Conservation (phyloP, 1,140 invertebrate species). For the Physella acuta region DNA sequence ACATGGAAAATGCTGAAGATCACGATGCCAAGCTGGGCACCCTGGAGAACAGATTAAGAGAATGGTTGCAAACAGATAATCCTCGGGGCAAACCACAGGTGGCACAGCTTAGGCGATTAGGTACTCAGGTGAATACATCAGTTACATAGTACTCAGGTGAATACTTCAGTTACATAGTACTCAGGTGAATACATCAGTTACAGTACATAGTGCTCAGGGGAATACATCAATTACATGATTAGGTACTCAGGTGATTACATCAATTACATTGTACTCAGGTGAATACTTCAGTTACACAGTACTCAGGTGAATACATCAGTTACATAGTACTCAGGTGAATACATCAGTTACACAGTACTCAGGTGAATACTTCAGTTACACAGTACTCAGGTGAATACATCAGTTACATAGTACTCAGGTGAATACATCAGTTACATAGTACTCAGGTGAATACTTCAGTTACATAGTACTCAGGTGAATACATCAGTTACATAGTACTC, state of each 20-base stretch:
- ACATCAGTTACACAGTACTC: too few species aligned
- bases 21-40: constrained; percentile 7
- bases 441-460: too few species aligned
- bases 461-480: too few species aligned
- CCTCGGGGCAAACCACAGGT: constrained; percentile 17
- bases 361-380: too few species aligned
- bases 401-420: too few species aligned
- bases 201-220: background rate
- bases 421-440: too few species aligned
- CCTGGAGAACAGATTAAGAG: constrained; percentile 6
- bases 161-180: background rate
- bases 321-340: too few species aligned
- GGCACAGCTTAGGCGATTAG: constrained; percentile 10
- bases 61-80: constrained; percentile 9
- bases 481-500: too few species aligned
- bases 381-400: too few species aligned
- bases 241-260: background rate
- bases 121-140: background rate
- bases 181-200: background rate
- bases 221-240: background rate
- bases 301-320: background rate
- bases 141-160: background rate
- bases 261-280: background rate
- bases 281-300: background rate
- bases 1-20: background rate